Percentiles rank a stretch among this genome's conserved stretches.
phyloP scores from a whole-genome alignment of 2,888 invertebrate genomes.

The Dryobota labecula region DNA sequence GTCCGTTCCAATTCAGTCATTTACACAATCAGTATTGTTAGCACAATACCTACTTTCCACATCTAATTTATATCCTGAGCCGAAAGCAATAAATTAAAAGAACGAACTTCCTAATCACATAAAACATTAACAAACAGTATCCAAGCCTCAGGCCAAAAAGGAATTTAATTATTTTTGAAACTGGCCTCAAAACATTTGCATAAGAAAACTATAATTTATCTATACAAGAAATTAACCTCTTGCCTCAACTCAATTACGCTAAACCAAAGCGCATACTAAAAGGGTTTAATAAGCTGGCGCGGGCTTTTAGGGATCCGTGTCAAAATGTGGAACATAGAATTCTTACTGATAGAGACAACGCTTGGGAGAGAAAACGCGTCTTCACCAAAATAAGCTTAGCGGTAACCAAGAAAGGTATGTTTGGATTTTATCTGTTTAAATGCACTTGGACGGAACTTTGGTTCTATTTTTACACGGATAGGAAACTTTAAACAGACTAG shows the following conservation, averaged over 20 bases:
- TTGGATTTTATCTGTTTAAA: too few species aligned
- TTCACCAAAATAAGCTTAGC: too few species aligned
- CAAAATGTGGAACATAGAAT: neutral
- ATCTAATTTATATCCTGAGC: conserved; percentile 54
- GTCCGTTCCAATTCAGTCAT: conserved; percentile 29
- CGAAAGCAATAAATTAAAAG: conserved; percentile 64
- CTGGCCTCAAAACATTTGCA: conserved; percentile 84
- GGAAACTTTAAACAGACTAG: too few species aligned
- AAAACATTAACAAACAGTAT: conserved; percentile 83
- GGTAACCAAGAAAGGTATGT: too few species aligned
- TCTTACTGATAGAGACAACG: neutral
- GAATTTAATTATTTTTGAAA: conserved; percentile 88
- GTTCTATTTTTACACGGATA: too few species aligned
- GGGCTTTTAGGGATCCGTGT: conserved; percentile 56
- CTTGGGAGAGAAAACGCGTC: too few species aligned
- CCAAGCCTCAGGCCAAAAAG: conserved; percentile 80
- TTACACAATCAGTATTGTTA: conserved; percentile 52
- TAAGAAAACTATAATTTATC: conserved; percentile 89
- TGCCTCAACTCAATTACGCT: conserved; percentile 86
- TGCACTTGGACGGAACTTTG: too few species aligned
- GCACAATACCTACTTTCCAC: conserved; percentile 42
- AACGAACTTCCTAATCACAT: conserved; percentile 84
- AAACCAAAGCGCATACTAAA: conserved; percentile 86
- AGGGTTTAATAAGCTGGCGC: conserved; percentile 85
- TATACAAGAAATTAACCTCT: conserved; percentile 87